phyloP scores from a whole-genome alignment of 2,797 vertebrate genomes.

The Lutjanus argentimaculatus region DNA sequence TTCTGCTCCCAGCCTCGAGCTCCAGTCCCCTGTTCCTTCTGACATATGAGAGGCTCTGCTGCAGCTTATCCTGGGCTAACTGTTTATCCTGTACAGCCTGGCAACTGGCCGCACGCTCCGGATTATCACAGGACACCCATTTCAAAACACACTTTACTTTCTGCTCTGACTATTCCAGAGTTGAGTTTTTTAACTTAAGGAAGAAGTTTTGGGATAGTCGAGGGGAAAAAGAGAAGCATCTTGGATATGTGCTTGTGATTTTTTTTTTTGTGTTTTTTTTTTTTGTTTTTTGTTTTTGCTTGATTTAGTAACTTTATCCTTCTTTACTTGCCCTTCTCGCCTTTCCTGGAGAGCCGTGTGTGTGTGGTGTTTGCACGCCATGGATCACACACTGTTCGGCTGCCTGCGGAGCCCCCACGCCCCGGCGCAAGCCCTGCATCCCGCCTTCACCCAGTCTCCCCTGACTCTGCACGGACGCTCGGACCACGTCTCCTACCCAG shows the following conservation, averaged over 20 bases:
- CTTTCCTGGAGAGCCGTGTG: slow-evolving; percentile 78
- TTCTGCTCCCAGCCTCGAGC: slow-evolving; percentile 87
- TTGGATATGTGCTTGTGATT: slow-evolving; percentile 79
- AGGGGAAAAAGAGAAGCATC: slow-evolving; percentile 73
- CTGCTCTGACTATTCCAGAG: slow-evolving; percentile 34
- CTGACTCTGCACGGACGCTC: slow-evolving; percentile 95
- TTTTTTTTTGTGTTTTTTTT: slow-evolving; percentile 30
- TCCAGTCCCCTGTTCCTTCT: slow-evolving; percentile 81
- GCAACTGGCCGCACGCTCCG: slow-evolving; percentile 87
- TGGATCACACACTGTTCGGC: slow-evolving; percentile 99
- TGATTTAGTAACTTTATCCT: slow-evolving; percentile 54
- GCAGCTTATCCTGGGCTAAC: slow-evolving; percentile 86
- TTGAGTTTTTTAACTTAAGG: slow-evolving; percentile 45
- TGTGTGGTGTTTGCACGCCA: slow-evolving; percentile 81
- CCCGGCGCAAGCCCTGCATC: slow-evolving; percentile 94
- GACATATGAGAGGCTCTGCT: slow-evolving; percentile 90
- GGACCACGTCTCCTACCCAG: slow-evolving; percentile 97
- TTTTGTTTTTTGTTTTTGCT: slow-evolving; percentile 29
- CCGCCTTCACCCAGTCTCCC: slow-evolving; percentile 94
- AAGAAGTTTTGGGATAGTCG: slow-evolving; percentile 59
- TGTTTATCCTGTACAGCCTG: slow-evolving; percentile 87
- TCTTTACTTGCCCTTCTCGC: slow-evolving; percentile 74
- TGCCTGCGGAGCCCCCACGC: slow-evolving; percentile 97
- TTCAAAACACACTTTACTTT: slow-evolving; percentile 65
- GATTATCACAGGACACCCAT: slow-evolving; percentile 88